Evolutionary conservation across 2,113 vertebrate species (phyloP).

Genomic region (Lagopus muta): DNA sequence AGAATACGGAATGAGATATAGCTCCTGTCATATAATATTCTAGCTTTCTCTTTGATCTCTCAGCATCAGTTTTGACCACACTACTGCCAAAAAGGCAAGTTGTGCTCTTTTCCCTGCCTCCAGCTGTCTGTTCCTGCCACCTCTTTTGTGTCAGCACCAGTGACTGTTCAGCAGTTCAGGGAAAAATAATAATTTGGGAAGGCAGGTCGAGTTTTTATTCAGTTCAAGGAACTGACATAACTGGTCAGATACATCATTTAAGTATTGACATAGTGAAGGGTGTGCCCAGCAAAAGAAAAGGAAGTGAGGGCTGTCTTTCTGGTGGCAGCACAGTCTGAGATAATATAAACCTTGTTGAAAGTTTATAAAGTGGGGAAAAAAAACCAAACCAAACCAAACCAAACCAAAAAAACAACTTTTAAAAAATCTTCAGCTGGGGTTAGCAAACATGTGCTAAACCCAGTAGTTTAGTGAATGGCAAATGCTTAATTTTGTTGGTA

Average conservation of each 20-base stretch:
- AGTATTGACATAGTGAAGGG: neutral
- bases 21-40: slow-evolving; percentile 53
- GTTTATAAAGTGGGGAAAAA: neutral
- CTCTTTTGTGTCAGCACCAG: slow-evolving; percentile 30
- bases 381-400: neutral
- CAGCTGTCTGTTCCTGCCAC: slow-evolving; percentile 56
- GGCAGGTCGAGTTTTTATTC: slow-evolving; percentile 32
- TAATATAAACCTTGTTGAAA: neutral
- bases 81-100: slow-evolving; percentile 53
- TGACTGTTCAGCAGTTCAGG: slow-evolving; percentile 23
- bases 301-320: neutral
- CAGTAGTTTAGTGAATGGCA: neutral
- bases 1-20: slow-evolving; percentile 45
- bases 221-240: slow-evolving; percentile 42
- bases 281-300: neutral
- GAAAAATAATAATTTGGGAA: slow-evolving; percentile 45
- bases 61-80: slow-evolving; percentile 45
- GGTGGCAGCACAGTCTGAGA: neutral
- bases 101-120: slow-evolving; percentile 34
- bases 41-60: slow-evolving; percentile 48
- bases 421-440: neutral
- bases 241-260: slow-evolving; percentile 2
- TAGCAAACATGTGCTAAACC: neutral
- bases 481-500: neutral
- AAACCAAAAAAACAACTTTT: neutral